Evolutionary conservation across 2,888 invertebrate species (phyloP).

Genomic region (Ametastegia equiseti): DNA sequence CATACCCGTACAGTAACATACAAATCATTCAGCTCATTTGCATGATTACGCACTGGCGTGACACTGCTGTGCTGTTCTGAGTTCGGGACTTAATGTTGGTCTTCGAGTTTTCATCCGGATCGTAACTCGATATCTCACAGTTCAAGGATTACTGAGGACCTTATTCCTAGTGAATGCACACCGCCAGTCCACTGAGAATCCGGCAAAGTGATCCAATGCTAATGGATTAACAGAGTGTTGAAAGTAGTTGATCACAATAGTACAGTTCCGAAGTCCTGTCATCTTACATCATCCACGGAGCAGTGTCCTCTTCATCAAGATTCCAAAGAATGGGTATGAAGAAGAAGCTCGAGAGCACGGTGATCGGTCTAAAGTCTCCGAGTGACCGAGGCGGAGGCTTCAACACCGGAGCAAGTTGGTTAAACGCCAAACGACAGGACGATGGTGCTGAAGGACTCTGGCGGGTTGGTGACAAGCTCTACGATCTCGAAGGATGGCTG

Average conservation of each 20-base stretch:
- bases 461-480: slow-evolving; percentile 87
- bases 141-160: too few relatives aligned
- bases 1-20: background rate
- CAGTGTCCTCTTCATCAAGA: background rate
- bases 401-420: slow-evolving; percentile 79
- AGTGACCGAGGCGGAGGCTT: slow-evolving; percentile 76
- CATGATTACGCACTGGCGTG: background rate
- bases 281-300: background rate
- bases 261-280: too few relatives aligned
- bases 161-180: too few relatives aligned
- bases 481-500: slow-evolving; percentile 90
- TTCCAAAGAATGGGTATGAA: slow-evolving; percentile 45
- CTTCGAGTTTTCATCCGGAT: too few relatives aligned
- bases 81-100: too few relatives aligned
- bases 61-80: too few relatives aligned
- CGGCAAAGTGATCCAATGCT: too few relatives aligned
- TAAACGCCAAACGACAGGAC: slow-evolving; percentile 81
- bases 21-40: background rate
- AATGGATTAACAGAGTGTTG: too few relatives aligned
- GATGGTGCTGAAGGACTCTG: slow-evolving; percentile 88
- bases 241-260: too few relatives aligned
- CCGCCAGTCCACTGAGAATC: too few relatives aligned
- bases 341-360: slow-evolving; percentile 73
- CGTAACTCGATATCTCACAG: too few relatives aligned
- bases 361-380: slow-evolving; percentile 78